Evolutionary conservation across 2,888 invertebrate species (phyloP), one percentile per base, ranked within the genome.

Genomic region (Cataglyphis cursor): DNA sequence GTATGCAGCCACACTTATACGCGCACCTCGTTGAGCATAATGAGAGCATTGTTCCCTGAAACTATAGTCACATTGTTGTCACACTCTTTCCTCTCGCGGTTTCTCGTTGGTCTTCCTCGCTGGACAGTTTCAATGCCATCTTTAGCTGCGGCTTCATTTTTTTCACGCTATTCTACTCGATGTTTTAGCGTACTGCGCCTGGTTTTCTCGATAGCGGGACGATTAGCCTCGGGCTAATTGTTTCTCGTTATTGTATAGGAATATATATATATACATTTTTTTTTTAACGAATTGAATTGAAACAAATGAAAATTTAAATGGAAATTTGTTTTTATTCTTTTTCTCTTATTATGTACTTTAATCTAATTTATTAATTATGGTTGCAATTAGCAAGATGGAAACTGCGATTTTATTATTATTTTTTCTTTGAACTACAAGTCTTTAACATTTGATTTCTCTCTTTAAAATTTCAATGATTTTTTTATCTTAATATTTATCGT

Each of bases 21-120:
- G 89, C 90, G 92, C 90, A 92, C 90, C 90, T 89, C 91, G 90
- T 85, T 88, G 86, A 61, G 90, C 89, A 93, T 94, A 94, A 94
- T 93, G 93, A 94, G 93, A 93, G 93, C 93, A 93, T 94, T 93
- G 94, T 94, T 94, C 94, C 91, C 92, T 90, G 93, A 92, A 93
- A 93, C 94, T 93, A 93, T 92, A 92, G 93, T 92, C 90, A 91
- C 92, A 94, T 93, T 93, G 94, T 94, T 92, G 91, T 92, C 91
- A 92, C 85, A 92, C 85, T 86, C 81, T 78, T 64, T 76, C 62
- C 38, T 86, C 70, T 80, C 24, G 57, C 76, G 31, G n/a, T 62
- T 44, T 21, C 38, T 35, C 66, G 28, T 75, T 64, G 70, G 21
- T 66, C 48, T 70, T 73, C 41, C 64, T 68, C 74, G 59, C 62